Evolutionary conservation across 2,113 vertebrate species (phyloP).

Genomic region (Setophaga kirtlandii): DNA sequence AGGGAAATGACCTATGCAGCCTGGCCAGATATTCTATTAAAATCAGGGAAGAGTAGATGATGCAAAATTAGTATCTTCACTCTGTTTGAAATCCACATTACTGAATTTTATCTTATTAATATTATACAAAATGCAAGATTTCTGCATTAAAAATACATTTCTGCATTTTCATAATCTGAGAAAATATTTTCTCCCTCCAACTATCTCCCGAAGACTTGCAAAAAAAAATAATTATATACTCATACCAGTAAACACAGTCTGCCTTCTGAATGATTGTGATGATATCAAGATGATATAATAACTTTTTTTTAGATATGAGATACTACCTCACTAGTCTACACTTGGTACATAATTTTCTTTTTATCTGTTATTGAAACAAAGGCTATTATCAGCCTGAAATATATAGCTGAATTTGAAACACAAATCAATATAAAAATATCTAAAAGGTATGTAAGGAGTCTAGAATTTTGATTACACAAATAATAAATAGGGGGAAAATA

Average conservation of each 20-base stretch:
- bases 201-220: neutral
- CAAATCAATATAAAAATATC: neutral
- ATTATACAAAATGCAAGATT: neutral
- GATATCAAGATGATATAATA: neutral
- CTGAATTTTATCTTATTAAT: slow-evolving; percentile 23
- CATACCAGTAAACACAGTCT: neutral
- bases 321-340: slow-evolving; percentile 5
- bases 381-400: slow-evolving; percentile 42
- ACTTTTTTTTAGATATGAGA: slow-evolving; percentile 8
- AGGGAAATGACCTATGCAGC: neutral
- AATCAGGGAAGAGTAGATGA: neutral
- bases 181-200: slow-evolving; percentile 7
- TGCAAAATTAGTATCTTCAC: neutral
- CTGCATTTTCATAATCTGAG: slow-evolving; percentile 33
- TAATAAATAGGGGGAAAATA: neutral
- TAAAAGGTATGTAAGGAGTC: neutral
- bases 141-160: neutral
- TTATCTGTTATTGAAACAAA: slow-evolving; percentile 53
- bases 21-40: slow-evolving; percentile 24
- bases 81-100: neutral
- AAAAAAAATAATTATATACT: neutral
- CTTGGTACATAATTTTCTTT: slow-evolving; percentile 7
- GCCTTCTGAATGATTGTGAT: slow-evolving; percentile 11
- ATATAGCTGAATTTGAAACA: slow-evolving; percentile 10
- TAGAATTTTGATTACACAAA: neutral